Evolutionary conservation across 2,113 vertebrate genomes (phyloP).

Genomic region (Chamaea fasciata): DNA sequence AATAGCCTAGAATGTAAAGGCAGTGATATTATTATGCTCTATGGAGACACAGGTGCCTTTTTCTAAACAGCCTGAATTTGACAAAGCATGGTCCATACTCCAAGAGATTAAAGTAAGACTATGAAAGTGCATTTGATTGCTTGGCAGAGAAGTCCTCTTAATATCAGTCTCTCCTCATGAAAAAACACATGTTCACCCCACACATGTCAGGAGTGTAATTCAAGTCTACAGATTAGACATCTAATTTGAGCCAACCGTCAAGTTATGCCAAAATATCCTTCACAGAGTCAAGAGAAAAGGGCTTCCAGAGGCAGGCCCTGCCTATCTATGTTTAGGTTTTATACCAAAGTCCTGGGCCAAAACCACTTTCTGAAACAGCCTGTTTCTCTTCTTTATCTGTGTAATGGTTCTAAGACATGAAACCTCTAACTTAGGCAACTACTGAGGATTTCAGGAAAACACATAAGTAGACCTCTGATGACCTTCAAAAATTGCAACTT

Average conservation of each 20-base stretch:
- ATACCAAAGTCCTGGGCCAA: background rate
- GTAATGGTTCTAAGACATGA: background rate
- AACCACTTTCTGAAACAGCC: background rate
- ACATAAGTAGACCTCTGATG: background rate
- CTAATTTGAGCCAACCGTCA: background rate
- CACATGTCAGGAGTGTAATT: background rate
- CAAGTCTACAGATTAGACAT: background rate
- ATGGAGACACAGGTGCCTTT: background rate
- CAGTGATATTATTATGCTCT: background rate
- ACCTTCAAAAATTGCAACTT: background rate
- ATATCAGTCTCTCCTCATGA: background rate
- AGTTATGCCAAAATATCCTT: background rate
- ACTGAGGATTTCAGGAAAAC: background rate
- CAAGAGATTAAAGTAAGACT: background rate
- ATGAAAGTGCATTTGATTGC: background rate
- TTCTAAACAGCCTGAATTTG: background rate
- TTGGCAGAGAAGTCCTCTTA: background rate
- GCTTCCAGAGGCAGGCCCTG: background rate
- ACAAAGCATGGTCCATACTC: background rate
- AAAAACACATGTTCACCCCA: background rate
- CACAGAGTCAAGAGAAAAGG: background rate
- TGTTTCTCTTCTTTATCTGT: background rate
- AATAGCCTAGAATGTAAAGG: background rate
- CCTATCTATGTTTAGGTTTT: background rate
- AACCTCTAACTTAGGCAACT: fast-evolving